phyloP scores from a whole-genome alignment of 1,140 invertebrate genomes.

The Euwallacea fornicatus region DNA sequence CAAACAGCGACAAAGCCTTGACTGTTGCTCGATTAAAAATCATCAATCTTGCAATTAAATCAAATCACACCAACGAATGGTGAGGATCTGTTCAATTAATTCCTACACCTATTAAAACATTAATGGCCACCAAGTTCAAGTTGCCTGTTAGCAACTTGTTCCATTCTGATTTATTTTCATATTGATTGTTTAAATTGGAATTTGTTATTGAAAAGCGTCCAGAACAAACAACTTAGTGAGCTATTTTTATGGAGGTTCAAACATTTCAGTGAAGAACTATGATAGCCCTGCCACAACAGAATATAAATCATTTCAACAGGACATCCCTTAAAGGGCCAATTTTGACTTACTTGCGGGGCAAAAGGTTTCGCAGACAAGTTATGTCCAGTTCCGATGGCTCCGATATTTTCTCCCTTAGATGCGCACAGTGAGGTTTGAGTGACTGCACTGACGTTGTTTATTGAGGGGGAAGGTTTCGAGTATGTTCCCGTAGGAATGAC shows the following conservation, averaged over 20 bases:
- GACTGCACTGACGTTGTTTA: constrained; percentile 65
- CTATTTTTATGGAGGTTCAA: neutral
- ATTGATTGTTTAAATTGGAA: constrained; percentile 8
- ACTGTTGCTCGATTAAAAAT: neutral
- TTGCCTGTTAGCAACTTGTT: constrained; percentile 4
- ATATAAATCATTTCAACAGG: no score
- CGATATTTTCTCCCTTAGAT: constrained; percentile 65
- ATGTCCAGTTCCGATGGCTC: constrained; percentile 80
- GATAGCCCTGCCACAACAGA: no score
- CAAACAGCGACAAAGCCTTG: no score
- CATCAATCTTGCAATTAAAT: constrained; percentile 6
- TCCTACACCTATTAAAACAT: no score
- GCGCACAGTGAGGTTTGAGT: constrained; percentile 87
- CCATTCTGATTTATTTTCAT: constrained; percentile 15
- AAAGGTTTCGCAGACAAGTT: constrained; percentile 86
- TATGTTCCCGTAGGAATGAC: constrained; percentile 68
- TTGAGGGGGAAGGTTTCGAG: constrained; percentile 63
- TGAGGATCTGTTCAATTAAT: no score
- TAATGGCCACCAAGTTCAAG: constrained; percentile 10
- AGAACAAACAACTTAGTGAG: neutral
- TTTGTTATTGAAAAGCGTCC: constrained; percentile 5
- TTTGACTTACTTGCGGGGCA: constrained; percentile 45
- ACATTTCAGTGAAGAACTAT: no score
- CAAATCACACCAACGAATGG: neutral
- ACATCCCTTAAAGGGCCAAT: no score